Conservation (phyloP, 2,113 vertebrate species). For the Tylochromis polylepis region DNA sequence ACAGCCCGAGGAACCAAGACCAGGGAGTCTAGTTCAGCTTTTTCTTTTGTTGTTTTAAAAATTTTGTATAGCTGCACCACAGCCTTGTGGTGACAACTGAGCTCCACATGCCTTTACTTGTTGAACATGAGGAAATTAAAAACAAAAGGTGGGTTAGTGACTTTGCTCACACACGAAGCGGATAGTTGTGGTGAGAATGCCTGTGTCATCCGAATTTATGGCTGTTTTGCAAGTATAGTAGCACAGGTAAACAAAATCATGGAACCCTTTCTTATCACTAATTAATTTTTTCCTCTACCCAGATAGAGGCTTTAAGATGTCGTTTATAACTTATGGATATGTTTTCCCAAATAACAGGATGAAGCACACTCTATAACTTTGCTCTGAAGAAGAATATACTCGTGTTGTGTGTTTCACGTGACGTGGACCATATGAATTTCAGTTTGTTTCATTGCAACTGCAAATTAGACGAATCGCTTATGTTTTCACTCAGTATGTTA, state of each 20-base stretch:
- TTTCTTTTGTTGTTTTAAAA: background rate
- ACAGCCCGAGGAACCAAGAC: background rate
- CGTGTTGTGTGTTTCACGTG: background rate
- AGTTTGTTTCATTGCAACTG: background rate
- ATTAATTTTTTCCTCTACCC: background rate
- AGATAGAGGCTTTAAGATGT: background rate
- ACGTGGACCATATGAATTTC: background rate
- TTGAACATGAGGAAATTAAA: background rate
- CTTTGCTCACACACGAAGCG: background rate
- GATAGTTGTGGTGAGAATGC: constrained; percentile 7
- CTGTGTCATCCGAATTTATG: background rate
- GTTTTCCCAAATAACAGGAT: background rate
- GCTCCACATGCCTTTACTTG: constrained; percentile 17
- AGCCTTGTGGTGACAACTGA: background rate
- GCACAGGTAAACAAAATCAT: background rate
- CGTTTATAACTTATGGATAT: background rate
- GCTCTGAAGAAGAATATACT: background rate
- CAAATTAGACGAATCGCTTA: background rate
- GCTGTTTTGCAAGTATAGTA: background rate
- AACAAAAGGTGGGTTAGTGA: background rate
- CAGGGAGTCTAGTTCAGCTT: background rate
- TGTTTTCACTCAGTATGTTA: background rate
- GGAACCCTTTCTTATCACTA: background rate
- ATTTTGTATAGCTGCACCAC: background rate
- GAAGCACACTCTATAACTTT: background rate